Evolutionary conservation across 2,113 vertebrate species (phyloP).

Genomic region (Sciurus niger): DNA sequence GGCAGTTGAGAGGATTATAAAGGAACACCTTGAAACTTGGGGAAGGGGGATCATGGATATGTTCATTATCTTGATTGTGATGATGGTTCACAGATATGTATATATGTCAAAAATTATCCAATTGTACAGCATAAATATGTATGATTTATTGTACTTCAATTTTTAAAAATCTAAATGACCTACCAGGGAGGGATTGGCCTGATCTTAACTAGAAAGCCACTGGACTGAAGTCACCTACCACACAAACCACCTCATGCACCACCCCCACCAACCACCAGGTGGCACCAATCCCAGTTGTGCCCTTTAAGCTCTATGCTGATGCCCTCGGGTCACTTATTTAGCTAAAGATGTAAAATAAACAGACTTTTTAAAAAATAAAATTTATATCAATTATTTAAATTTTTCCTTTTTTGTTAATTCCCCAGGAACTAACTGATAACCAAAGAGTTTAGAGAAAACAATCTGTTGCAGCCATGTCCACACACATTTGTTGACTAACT

Average conservation of each 20-base stretch:
- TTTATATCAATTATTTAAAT: constrained; percentile 33
- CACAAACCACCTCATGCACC: background rate
- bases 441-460: background rate
- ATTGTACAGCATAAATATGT: background rate
- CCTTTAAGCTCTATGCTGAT: background rate
- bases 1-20: background rate
- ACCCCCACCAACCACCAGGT: background rate
- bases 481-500: background rate
- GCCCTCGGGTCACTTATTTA: background rate
- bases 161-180: background rate
- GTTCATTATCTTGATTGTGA: background rate
- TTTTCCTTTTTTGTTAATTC: constrained; percentile 20
- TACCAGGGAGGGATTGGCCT: background rate
- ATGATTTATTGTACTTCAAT: background rate
- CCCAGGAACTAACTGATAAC: background rate
- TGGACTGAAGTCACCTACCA: background rate
- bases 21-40: background rate
- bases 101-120: background rate
- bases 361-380: background rate
- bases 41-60: background rate
- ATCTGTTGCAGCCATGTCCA: too few species aligned
- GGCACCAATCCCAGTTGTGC: background rate
- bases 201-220: background rate
- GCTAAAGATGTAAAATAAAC: constrained; percentile 45
- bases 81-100: background rate